Evolutionary conservation across 2,888 invertebrate species (phyloP).

Genomic region (Pyrrhosoma nymphula): DNA sequence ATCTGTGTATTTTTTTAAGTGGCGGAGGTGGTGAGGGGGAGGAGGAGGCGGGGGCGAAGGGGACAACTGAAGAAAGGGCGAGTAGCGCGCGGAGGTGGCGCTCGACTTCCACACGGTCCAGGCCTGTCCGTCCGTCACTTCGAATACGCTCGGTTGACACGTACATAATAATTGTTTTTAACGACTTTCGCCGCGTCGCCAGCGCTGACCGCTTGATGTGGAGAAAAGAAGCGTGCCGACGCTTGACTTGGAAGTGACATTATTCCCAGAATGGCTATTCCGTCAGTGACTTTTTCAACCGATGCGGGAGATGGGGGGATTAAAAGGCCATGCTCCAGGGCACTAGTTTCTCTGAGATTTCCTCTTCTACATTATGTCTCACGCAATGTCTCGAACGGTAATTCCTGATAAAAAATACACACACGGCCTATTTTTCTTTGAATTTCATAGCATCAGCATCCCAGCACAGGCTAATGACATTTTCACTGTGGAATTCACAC

Average conservation of each 20-base stretch:
- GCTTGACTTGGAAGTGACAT: background rate
- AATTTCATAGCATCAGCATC: no score
- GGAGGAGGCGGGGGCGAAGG: background rate
- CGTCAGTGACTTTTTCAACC: no score
- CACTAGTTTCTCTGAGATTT: no score
- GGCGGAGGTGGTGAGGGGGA: background rate
- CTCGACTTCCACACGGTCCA: background rate
- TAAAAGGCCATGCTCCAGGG: no score
- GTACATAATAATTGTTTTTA: constrained; percentile 26
- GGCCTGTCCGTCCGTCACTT: background rate
- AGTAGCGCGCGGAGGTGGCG: background rate
- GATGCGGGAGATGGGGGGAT: no score
- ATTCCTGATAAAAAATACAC: no score
- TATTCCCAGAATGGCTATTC: no score
- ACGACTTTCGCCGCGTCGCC: background rate
- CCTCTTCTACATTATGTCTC: no score
- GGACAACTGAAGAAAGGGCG: background rate
- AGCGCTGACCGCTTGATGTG: background rate
- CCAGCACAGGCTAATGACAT: no score
- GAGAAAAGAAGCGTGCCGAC: background rate
- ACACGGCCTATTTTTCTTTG: no score
- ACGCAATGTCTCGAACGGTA: no score
- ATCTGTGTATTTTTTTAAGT: background rate
- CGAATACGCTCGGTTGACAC: background rate
- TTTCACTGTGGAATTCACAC: no score